Conservation (phyloP, 30 jellyfish, hydroid and myxozoan species). For the Hydra vulgaris region DNA sequence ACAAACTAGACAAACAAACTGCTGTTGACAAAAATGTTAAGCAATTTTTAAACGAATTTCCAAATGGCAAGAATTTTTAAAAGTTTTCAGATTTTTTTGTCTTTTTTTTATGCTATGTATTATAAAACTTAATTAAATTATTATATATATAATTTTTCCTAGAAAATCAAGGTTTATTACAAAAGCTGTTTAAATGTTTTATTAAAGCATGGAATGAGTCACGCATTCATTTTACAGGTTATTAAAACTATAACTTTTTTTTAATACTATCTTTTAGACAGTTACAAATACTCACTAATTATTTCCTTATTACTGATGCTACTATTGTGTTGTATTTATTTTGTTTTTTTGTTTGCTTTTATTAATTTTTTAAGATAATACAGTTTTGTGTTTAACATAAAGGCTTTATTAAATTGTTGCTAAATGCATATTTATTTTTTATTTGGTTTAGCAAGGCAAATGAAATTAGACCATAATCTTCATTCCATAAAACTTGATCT, state of each 20-base stretch:
- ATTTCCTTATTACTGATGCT: neutral
- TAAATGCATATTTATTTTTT: too few species aligned
- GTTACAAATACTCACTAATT: too few species aligned
- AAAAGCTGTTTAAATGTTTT: neutral
- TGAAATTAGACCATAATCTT: neutral
- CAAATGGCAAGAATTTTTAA: slow-evolving; percentile 34
- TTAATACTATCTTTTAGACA: neutral
- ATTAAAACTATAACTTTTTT: neutral
- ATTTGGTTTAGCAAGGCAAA: neutral
- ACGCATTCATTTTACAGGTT: neutral
- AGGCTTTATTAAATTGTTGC: neutral
- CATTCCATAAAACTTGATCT: neutral
- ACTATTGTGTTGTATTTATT: too few species aligned
- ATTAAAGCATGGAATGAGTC: neutral
- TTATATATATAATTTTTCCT: neutral
- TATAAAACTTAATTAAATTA: too few species aligned
- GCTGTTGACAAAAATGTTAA: slow-evolving; percentile 23
- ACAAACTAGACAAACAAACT: slow-evolving; percentile 19
- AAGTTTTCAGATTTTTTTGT: too few species aligned
- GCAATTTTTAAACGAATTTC: slow-evolving; percentile 2
- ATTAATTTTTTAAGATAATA: too few species aligned
- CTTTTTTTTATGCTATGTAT: too few species aligned
- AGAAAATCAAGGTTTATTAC: neutral
- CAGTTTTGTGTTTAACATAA: too few species aligned
- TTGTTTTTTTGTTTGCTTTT: too few species aligned